Evolutionary conservation across 2,888 invertebrate species (phyloP), one percentile per base, ranked within the genome.

Genomic region (Mycogona germanica): DNA sequence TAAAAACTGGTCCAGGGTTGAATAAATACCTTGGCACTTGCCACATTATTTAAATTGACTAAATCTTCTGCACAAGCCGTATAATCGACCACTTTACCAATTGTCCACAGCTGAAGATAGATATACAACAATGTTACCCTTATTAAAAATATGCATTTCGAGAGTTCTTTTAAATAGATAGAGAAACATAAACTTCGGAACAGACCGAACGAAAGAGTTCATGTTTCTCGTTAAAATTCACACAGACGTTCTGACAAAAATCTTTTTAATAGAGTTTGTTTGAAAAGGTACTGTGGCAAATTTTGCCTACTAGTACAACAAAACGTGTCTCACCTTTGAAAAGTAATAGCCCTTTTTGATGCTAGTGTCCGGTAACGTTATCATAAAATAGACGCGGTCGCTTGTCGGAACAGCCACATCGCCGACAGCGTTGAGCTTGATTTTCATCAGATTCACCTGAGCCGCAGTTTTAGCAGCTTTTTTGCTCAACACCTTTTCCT

Each of bases 391-490:
- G 7, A 51, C n/a, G 6, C 51, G 26, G 6, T 51, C 44, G 6
- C 7, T 14, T n/a, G 25, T 6, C 14, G 51, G 44, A 19, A 47
- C 28, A 21, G 29, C 32, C 29, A 23, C 26, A n/a, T 46, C 45
- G n/a, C 51, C 51, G 2, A 19, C 5, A n/a, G 51, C 51, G n/a
- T 44, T 44, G 17, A 29, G 19, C 44, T 44, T 51, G 6, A 51
- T 12, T 25, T 51, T 51, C 47, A 51, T 29, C 23, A 51, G n/a
- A 14, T 41, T 29, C 46, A 51, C 41, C 23, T 44, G 14, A n/a
- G 51, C 28, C 19, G 26, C 26, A n/a, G 30, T 44, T 29, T 45
- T 41, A 2, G 28, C 26, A 17, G 44, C 25, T 2, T 45, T 45
- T 44, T 51, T 51, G 21, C 29, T 51, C 19, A 29, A 28, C 30